A percentile compares a stretch with the other conserved stretches of the same genome.
Conservation (phyloP, 1,140 invertebrate genomes). For the Drosophila pseudoobscura region DNA sequence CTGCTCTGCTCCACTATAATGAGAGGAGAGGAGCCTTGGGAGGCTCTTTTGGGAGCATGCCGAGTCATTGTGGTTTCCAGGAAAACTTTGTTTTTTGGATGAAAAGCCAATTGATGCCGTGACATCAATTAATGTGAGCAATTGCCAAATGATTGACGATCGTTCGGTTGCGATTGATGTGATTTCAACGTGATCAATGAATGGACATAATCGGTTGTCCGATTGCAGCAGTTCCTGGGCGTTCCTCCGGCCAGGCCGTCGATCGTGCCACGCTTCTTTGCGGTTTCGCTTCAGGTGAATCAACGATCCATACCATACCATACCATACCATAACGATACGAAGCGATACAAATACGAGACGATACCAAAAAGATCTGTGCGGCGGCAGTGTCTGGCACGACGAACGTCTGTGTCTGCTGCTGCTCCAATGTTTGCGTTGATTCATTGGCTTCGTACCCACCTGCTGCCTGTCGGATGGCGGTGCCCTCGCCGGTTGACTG, state of each 20-base stretch:
- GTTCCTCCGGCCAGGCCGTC: constrained; percentile 13
- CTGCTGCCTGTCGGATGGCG: constrained; percentile 16
- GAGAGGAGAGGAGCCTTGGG: not conserved
- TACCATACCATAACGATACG: too few species aligned
- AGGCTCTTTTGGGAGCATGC: constrained; percentile 3
- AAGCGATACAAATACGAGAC: not conserved
- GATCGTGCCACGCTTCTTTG: constrained; percentile 24
- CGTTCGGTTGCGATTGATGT: constrained; percentile 53
- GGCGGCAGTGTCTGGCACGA: constrained; percentile 48
- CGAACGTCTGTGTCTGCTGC: constrained; percentile 14
- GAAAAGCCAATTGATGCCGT: not conserved
- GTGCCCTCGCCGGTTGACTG: constrained; percentile 64
- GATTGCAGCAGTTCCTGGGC: constrained; percentile 78
- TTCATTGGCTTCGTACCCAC: constrained; percentile 51
- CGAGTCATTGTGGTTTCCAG: constrained; percentile 52
- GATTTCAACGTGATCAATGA: constrained; percentile 57
- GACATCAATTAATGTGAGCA: constrained; percentile 19
- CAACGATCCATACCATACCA: constrained; percentile 5
- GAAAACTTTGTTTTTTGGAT: constrained; percentile 28
- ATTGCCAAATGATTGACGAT: constrained; percentile 25
- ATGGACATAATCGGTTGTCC: constrained; percentile 29
- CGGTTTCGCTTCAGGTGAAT: constrained; percentile 42
- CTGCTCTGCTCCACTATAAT: too few species aligned
- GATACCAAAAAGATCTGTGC: constrained; percentile 17
- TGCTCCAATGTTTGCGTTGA: constrained; percentile 55